Percentiles rank a stretch among this genome's conserved stretches.
These are phyloP conservation scores for Daphoenositta chrysoptera DNA, from an alignment of 2,113 vertebrate species.

Conservation along the genomic window DNA sequence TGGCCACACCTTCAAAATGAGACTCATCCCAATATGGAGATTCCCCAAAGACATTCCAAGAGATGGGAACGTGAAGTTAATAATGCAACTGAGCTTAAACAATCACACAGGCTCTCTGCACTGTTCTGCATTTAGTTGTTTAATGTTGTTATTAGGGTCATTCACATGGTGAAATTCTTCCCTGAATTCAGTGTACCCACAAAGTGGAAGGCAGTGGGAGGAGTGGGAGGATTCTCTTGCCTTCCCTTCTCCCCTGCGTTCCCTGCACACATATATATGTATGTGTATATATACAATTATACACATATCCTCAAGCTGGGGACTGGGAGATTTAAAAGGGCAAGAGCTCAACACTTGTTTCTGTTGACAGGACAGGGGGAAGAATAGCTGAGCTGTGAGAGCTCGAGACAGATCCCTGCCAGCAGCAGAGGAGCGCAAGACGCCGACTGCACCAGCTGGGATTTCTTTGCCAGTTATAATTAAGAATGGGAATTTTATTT, in stretches of 20 bases:
- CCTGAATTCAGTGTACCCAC: not conserved
- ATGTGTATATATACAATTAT: rapidly evolving
- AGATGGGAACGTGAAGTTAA: not conserved
- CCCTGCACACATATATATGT: not conserved
- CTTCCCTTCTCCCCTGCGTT: not conserved
- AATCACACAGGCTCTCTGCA: not conserved
- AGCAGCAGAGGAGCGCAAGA: rapidly evolving
- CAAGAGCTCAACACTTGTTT: not conserved
- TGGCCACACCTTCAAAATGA: not conserved
- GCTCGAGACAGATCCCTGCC: not conserved
- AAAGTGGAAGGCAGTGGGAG: not conserved
- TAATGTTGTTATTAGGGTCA: not conserved
- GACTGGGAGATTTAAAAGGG: not conserved
- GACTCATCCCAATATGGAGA: not conserved
- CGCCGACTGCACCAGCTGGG: not conserved
- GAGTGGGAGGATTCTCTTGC: not conserved
- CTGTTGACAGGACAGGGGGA: not conserved
- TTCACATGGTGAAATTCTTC: not conserved
- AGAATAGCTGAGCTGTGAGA: not conserved
- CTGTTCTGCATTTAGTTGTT: not conserved
- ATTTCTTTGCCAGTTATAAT: not conserved
- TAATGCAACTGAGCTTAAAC: not conserved
- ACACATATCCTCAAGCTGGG: not conserved
- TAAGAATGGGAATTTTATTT: not conserved
- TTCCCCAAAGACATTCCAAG: not conserved